phyloP scores from a whole-genome alignment of 2,888 invertebrate species.

The Cartodere bifasciata region DNA sequence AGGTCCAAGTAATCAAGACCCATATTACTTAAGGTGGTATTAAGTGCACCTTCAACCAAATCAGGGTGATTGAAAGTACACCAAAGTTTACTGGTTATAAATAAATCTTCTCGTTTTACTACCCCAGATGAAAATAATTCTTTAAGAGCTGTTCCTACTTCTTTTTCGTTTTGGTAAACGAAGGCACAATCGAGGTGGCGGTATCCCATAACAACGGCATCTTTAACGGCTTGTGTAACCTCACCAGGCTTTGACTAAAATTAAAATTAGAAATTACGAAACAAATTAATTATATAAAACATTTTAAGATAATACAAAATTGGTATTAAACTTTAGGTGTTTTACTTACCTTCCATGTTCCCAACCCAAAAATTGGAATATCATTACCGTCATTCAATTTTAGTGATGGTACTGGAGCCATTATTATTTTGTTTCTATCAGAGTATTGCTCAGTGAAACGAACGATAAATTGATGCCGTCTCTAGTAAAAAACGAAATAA shows the following conservation, averaged over 20 bases:
- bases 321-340: neutral
- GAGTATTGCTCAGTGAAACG: slow-evolving; percentile 1
- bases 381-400: slow-evolving; percentile 34
- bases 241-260: slow-evolving; percentile 48
- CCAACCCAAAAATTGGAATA: slow-evolving; percentile 38
- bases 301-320: neutral
- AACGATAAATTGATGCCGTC: no score
- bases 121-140: slow-evolving; percentile 49
- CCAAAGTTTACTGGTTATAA: slow-evolving; percentile 55
- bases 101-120: slow-evolving; percentile 53
- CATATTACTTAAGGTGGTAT: slow-evolving; percentile 53
- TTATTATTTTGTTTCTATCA: slow-evolving; percentile 9
- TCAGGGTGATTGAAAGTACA: slow-evolving; percentile 71
- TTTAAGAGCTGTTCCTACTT: slow-evolving; percentile 49
- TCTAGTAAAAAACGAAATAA: no score
- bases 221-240: slow-evolving; percentile 48
- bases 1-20: slow-evolving; percentile 67
- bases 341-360: slow-evolving; percentile 24
- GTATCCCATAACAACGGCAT: slow-evolving; percentile 63
- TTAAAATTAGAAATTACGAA: slow-evolving; percentile 6
- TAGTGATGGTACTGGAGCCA: slow-evolving; percentile 27
- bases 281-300: neutral
- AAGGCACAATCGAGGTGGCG: slow-evolving; percentile 61
- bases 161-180: slow-evolving; percentile 54
- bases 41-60: slow-evolving; percentile 55